Evolutionary conservation across 2,888 invertebrate species (phyloP).

Genomic region (Phymatocera aterrima): DNA sequence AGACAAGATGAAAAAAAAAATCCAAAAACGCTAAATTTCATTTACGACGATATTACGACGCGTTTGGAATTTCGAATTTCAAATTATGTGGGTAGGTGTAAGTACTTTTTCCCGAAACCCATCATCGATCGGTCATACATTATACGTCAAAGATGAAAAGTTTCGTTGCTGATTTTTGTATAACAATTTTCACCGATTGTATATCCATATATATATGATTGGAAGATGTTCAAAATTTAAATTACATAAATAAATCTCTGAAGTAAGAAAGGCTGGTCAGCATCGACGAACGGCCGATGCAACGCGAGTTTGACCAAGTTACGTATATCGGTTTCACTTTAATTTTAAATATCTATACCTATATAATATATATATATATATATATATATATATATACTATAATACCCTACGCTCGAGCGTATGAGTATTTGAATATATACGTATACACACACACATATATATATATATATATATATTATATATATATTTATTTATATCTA

Average conservation of each 20-base stretch:
- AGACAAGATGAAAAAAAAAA: too few relatives aligned
- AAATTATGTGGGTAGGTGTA: too few relatives aligned
- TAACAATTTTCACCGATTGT: slow-evolving; percentile 42
- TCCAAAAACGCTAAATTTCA: too few relatives aligned
- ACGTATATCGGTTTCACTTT: slow-evolving; percentile 70
- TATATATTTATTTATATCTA: background rate
- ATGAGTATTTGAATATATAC: background rate
- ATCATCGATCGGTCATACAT: too few relatives aligned
- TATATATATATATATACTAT: too few relatives aligned
- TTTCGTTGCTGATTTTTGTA: slow-evolving; percentile 62
- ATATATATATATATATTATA: slow-evolving; percentile 4
- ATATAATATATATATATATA: background rate
- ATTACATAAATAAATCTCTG: slow-evolving; percentile 72
- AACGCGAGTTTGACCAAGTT: slow-evolving; percentile 66
- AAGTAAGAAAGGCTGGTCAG: slow-evolving; percentile 70
- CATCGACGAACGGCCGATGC: slow-evolving; percentile 55
- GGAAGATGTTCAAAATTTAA: slow-evolving; percentile 48
- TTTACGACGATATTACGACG: too few relatives aligned
- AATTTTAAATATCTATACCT: slow-evolving; percentile 36
- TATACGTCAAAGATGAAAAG: slow-evolving; percentile 55
- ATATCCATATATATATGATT: slow-evolving; percentile 2
- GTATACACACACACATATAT: background rate
- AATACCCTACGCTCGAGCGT: too few relatives aligned
- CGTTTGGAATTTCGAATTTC: too few relatives aligned
- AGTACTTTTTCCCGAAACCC: too few relatives aligned